Percentiles rank a stretch among this genome's conserved stretches.
Evolutionary conservation across 2,113 vertebrate genomes (phyloP).

Genomic region (Datnioides undecimradiatus): DNA sequence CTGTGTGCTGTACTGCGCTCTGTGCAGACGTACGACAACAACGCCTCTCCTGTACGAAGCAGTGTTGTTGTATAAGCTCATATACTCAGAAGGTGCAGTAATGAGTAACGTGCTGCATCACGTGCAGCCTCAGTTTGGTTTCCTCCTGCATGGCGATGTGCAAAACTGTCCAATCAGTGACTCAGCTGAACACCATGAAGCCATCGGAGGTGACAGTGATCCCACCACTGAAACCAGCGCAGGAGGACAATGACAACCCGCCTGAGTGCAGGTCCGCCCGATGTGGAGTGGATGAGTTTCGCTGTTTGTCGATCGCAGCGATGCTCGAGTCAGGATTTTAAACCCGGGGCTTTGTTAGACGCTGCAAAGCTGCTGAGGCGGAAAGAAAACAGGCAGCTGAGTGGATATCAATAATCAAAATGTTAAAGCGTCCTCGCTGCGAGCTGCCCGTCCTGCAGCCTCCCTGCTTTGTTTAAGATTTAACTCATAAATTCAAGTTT

Average conservation of each 20-base stretch:
- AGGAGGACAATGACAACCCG: not conserved
- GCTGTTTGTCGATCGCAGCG: constrained; percentile 28
- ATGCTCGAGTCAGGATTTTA: constrained; percentile 27
- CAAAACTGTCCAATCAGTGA: not conserved
- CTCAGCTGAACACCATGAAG: not conserved
- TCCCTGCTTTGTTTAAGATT: not conserved
- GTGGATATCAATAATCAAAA: constrained; percentile 33
- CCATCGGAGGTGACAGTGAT: not conserved
- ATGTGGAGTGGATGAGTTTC: constrained; percentile 14
- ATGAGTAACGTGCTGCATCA: no score
- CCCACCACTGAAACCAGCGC: not conserved
- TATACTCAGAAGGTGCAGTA: no score
- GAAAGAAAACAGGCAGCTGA: constrained; percentile 6
- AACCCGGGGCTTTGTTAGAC: constrained; percentile 37
- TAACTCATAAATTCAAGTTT: not conserved
- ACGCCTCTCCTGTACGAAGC: not conserved
- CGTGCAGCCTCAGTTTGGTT: no score
- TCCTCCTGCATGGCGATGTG: not conserved
- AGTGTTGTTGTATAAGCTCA: no score
- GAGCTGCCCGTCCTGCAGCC: constrained; percentile 3
- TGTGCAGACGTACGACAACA: not conserved
- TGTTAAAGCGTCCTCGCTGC: not conserved
- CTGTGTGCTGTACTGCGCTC: not conserved
- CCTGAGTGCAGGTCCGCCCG: not conserved
- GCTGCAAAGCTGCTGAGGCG: constrained; percentile 44